Conservation (phyloP, 2,888 invertebrate genomes). For the Eumerus sabulonum region DNA sequence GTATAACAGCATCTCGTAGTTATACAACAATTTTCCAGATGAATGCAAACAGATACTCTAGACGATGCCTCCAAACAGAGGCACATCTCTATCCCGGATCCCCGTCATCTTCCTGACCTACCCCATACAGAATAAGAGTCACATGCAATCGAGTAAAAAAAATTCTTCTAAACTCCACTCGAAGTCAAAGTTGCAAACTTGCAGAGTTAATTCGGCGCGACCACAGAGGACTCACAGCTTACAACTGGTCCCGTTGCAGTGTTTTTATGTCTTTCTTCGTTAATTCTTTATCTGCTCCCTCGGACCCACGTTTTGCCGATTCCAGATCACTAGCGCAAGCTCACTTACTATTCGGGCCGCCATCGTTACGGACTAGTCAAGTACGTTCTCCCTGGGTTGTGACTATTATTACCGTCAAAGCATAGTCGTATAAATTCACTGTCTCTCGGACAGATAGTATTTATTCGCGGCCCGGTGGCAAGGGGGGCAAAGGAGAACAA, state of each 20-base stretch:
- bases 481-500: conserved; percentile 33
- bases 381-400: conserved; percentile 10
- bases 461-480: conserved; percentile 34
- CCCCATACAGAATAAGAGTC: conserved; percentile 34
- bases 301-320: too few relatives aligned
- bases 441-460: conserved; percentile 61
- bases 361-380: conserved; percentile 16
- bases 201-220: conserved; percentile 56
- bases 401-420: conserved; percentile 47
- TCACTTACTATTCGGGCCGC: conserved; percentile 4
- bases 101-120: not conserved
- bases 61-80: conserved; percentile 2
- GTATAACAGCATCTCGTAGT: not conserved
- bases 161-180: conserved; percentile 23
- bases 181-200: conserved; percentile 56
- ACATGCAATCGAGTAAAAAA: conserved; percentile 18
- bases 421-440: conserved; percentile 53
- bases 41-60: conserved; percentile 35
- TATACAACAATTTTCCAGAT: conserved; percentile 45
- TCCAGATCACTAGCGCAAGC: not conserved
- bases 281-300: conserved; percentile 36
- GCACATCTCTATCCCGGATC: conserved; percentile 3
- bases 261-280: conserved; percentile 44
- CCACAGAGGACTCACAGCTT: conserved; percentile 49
- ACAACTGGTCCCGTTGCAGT: conserved; percentile 61